Percentiles rank a stretch among this genome's conserved stretches.
Evolutionary conservation across 2,888 invertebrate genomes (phyloP).

Genomic region (Drosophila kambysellisi): DNA sequence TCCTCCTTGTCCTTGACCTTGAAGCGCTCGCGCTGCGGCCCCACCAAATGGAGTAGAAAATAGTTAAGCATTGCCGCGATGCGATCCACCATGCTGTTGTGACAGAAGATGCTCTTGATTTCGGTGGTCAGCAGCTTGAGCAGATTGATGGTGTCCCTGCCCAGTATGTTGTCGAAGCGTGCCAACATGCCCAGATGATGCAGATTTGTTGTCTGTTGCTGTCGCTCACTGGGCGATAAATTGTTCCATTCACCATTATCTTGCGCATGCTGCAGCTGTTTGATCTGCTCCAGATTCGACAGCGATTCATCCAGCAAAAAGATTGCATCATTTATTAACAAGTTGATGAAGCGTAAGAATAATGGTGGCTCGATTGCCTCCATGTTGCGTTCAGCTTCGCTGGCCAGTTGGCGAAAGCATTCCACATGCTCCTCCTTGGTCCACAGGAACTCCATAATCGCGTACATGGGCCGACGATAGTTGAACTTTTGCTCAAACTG

Average conservation of each 20-base stretch:
- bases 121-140: conserved; percentile 91
- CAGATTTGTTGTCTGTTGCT: conserved; percentile 90
- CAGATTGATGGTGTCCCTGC: conserved; percentile 94
- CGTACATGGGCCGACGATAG: conserved; percentile 97
- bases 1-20: conserved; percentile 96
- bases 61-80: conserved; percentile 98
- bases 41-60: conserved; percentile 94
- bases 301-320: conserved; percentile 96
- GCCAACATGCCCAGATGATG: conserved; percentile 93
- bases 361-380: conserved; percentile 95
- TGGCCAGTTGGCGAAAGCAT: conserved; percentile 91
- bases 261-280: conserved; percentile 92
- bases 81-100: conserved; percentile 95
- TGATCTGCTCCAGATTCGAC: conserved; percentile 94
- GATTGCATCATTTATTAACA: conserved; percentile 98
- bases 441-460: conserved; percentile 96
- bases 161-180: conserved; percentile 95
- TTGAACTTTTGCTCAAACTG: conserved; percentile 99
- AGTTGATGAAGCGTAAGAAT: conserved; percentile 97
- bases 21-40: conserved; percentile 95
- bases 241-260: conserved; percentile 90
- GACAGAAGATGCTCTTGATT: conserved; percentile 94
- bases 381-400: conserved; percentile 93
- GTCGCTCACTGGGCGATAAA: conserved; percentile 89
- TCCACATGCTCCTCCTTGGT: conserved; percentile 91